phyloP scores from a whole-genome alignment of 2,113 vertebrate species.

The Sapayoa aenigma region DNA sequence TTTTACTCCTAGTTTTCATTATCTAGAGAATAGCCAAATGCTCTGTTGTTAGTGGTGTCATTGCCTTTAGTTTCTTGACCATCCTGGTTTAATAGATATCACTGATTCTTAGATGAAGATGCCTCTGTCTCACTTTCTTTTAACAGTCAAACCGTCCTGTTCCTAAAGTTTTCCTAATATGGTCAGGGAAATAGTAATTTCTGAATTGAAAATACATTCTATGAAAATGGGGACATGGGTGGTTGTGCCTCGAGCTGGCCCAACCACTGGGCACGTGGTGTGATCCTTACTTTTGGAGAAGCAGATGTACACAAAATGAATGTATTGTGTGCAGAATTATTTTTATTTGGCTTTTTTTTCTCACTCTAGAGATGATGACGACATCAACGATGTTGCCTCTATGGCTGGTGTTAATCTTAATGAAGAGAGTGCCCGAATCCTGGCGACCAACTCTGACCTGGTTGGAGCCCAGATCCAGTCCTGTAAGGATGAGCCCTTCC shows the following conservation, averaged over 20 bases:
- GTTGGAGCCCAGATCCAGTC: conserved; percentile 84
- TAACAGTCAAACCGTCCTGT: not conserved
- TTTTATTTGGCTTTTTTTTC: not conserved
- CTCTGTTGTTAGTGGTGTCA: not conserved
- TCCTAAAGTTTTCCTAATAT: not conserved
- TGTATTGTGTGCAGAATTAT: not conserved
- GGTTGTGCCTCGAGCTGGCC: not conserved
- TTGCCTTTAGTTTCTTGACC: not conserved
- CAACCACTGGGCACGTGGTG: not conserved
- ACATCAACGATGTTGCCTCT: conserved; percentile 87
- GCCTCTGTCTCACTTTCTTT: not conserved
- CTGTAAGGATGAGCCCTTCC: conserved; percentile 87
- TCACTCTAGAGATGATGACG: conserved; percentile 82
- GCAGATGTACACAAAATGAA: not conserved
- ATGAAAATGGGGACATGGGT: not conserved
- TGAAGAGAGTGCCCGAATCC: conserved; percentile 85
- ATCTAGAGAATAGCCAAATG: not conserved
- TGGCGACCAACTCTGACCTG: conserved; percentile 84
- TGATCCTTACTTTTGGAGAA: not conserved
- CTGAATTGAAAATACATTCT: not conserved
- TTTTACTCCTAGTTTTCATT: not conserved
- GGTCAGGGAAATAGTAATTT: not conserved
- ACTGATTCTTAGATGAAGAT: not conserved
- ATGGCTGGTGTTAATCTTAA: conserved; percentile 88
- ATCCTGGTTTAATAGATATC: not conserved